phyloP scores from a whole-genome alignment of 2,797 vertebrate genomes.

The Echeneis naucrates region DNA sequence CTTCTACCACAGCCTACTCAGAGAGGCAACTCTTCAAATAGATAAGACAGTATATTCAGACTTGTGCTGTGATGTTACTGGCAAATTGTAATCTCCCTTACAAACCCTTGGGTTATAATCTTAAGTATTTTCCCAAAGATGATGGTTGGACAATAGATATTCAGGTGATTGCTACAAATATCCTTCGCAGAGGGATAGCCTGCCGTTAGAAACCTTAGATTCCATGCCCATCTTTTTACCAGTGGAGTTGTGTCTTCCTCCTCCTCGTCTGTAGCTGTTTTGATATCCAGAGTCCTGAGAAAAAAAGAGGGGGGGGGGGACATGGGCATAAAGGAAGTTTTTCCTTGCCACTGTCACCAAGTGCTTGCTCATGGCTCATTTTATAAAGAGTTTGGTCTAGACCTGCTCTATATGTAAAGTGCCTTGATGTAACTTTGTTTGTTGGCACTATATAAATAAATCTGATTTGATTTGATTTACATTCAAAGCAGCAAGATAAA shows the following conservation, averaged over 20 bases:
- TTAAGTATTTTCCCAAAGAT: not conserved
- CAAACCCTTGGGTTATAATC: not conserved
- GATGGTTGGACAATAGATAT: too few species aligned
- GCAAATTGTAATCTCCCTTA: not conserved
- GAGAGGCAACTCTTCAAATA: not conserved
- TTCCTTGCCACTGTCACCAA: too few species aligned
- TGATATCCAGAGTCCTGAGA: slow-evolving; percentile 90
- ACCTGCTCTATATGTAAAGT: too few species aligned
- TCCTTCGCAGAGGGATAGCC: not conserved
- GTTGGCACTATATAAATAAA: too few species aligned
- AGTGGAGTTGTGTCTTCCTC: slow-evolving; percentile 85
- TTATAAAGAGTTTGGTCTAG: too few species aligned
- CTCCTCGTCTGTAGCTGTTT: slow-evolving; percentile 87
- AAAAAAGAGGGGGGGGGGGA: too few species aligned
- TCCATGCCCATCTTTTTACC: slow-evolving; percentile 79
- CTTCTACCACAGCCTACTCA: not conserved
- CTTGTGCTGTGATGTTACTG: not conserved
- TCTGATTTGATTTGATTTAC: too few species aligned
- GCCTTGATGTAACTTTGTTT: too few species aligned
- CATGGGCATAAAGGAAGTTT: too few species aligned
- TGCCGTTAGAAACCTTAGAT: not conserved
- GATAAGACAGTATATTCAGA: not conserved
- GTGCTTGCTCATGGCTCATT: too few species aligned
- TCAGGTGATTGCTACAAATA: not conserved
- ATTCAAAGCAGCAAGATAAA: not conserved